Conservation (phyloP, 1,140 invertebrate species). For the Parasteatoda tepidariorum region DNA sequence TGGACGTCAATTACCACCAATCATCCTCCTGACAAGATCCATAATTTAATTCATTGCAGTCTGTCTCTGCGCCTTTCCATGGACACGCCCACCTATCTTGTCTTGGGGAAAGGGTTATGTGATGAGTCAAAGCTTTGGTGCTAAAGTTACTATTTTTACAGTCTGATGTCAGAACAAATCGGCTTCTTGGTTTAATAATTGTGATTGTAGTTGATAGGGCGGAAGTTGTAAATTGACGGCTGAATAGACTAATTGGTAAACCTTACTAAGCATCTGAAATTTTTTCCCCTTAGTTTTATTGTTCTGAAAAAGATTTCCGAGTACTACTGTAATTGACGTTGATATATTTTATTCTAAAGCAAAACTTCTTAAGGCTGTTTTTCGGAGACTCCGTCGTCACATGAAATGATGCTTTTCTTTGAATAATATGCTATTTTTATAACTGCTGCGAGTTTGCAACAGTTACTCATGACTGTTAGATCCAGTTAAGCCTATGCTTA, state of each 20-base stretch:
- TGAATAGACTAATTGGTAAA: background rate
- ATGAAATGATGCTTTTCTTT: no score
- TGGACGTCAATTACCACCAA: slow-evolving; percentile 55
- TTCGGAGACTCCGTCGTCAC: no score
- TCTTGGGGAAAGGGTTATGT: background rate
- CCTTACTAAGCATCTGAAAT: no score
- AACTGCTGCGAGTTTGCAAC: no score
- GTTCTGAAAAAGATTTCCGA: no score
- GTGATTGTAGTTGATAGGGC: background rate
- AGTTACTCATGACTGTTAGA: no score
- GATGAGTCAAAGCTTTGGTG: background rate
- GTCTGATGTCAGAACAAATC: background rate
- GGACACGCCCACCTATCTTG: background rate
- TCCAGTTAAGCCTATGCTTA: no score
- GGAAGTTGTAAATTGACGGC: background rate
- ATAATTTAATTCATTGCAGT: slow-evolving; percentile 48
- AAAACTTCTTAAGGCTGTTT: no score
- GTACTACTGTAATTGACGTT: no score
- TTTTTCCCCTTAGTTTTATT: no score
- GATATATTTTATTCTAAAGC: no score
- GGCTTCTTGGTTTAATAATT: background rate
- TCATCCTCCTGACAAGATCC: slow-evolving; percentile 47
- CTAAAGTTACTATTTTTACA: background rate
- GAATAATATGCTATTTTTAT: no score
- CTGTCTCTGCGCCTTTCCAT: slow-evolving; percentile 5